Evolutionary conservation across 2,797 vertebrate genomes (phyloP), one percentile per base, ranked within the genome.

Genomic region (Rhinophrynus dorsalis): DNA sequence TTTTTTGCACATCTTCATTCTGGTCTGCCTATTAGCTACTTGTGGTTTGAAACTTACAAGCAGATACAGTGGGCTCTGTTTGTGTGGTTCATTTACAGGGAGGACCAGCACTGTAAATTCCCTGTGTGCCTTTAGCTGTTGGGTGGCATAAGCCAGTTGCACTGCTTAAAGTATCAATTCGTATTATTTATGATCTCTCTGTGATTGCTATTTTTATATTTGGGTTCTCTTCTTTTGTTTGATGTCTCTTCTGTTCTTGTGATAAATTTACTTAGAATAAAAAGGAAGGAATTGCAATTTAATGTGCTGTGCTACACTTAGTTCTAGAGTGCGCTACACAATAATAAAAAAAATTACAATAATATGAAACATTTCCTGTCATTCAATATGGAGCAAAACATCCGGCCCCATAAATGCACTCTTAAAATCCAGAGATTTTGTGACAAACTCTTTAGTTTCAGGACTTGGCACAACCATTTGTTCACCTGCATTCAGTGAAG

Each of bases 241-340:
- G 18, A 17, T 42, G n/a, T 15, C 12, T 42, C 18, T 42, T 17
- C 15, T 42, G 1, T 17, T n/a, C n/a, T n/a, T n/a, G n/a, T n/a
- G n/a, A n/a, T n/a, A n/a, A n/a, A n/a, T n/a, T n/a, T n/a, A n/a
- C n/a, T n/a, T n/a, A n/a, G n/a, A n/a, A n/a, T n/a, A n/a, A n/a
- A 12, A 15, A 42, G 15, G n/a, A 47, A 18, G 11, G 6, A 47
- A 47, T 21, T 44, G 40, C 11, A 5, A 44, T 6, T 5, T 44
- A 6, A 17, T 17, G 40, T 44, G 5, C 20, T 44, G 5, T 10
- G 5, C 1, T 37, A 5, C 68, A 55, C 27, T 57, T 29, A 9
- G 20, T 45, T 44, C 62, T 45, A 18, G 71, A 60, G 78, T 57
- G n/a, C n/a, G n/a, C n/a, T n/a, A n/a, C n/a, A n/a, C 10, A 68